Evolutionary conservation across 2,797 vertebrate genomes (phyloP).

Genomic region (Muscicapa striata): DNA sequence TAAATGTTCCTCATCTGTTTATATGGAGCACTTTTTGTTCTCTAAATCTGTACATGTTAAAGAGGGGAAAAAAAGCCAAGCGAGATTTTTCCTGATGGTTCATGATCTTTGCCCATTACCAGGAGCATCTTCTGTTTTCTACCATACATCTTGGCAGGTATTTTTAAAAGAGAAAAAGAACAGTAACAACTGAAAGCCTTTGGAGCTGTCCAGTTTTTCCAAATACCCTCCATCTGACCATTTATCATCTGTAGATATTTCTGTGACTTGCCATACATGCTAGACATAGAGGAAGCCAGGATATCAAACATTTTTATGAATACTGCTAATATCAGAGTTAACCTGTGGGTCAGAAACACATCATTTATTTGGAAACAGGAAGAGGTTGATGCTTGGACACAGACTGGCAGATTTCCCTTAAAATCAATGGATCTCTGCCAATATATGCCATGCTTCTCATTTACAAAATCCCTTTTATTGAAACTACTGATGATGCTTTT

Average conservation of each 20-base stretch:
- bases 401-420: background rate
- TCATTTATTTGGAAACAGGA: constrained; percentile 20
- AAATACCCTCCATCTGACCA: background rate
- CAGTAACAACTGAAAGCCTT: background rate
- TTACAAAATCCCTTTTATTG: background rate
- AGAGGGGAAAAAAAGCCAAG: background rate
- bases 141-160: background rate
- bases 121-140: background rate
- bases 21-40: background rate
- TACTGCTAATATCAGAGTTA: background rate
- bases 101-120: background rate
- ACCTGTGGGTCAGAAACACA: background rate
- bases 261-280: background rate
- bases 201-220: background rate
- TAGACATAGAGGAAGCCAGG: background rate
- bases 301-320: background rate
- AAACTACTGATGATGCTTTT: background rate
- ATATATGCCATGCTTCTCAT: background rate
- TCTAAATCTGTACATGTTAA: background rate
- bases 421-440: background rate
- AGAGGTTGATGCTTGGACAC: background rate
- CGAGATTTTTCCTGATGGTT: background rate
- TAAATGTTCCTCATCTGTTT: background rate
- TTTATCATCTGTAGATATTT: background rate
- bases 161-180: background rate